phyloP scores from a whole-genome alignment of 2,888 invertebrate species.

The Cheilosia urbana region DNA sequence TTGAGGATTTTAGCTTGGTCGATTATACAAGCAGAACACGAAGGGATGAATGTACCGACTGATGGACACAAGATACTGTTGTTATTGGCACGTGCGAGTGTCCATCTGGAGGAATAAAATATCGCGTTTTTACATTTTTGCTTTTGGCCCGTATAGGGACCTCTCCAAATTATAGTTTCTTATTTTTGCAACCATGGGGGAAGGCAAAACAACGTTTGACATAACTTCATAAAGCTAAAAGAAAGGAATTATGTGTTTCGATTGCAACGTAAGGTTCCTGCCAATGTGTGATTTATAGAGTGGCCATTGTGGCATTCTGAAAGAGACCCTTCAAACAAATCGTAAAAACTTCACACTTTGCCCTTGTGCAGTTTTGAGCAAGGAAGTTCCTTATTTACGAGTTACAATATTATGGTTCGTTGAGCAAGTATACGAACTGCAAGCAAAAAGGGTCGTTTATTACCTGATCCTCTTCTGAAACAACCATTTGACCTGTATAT shows the following conservation, averaged over 20 bases:
- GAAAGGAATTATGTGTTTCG: background rate
- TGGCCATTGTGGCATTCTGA: background rate
- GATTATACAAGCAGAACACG: slow-evolving; percentile 3
- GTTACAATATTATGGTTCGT: background rate
- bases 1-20: slow-evolving; percentile 44
- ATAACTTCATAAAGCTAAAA: background rate
- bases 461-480: background rate
- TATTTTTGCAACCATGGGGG: background rate
- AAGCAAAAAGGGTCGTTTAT: background rate
- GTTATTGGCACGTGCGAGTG: slow-evolving; percentile 29
- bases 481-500: slow-evolving; percentile 1
- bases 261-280: background rate
- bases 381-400: background rate
- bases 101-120: slow-evolving; percentile 24
- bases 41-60: slow-evolving; percentile 13
- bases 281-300: background rate
- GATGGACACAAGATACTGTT: slow-evolving; percentile 20
- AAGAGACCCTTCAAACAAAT: slow-evolving; percentile 1
- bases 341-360: slow-evolving; percentile 1
- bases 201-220: background rate
- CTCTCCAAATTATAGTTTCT: slow-evolving; percentile 6
- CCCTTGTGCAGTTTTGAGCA: background rate
- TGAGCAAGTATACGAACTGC: too few relatives aligned
- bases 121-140: slow-evolving; percentile 2
- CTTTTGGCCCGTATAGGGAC: slow-evolving; percentile 1